Evolutionary conservation across 2,797 vertebrate genomes (phyloP).

Genomic region (Pangasius krempfi): DNA sequence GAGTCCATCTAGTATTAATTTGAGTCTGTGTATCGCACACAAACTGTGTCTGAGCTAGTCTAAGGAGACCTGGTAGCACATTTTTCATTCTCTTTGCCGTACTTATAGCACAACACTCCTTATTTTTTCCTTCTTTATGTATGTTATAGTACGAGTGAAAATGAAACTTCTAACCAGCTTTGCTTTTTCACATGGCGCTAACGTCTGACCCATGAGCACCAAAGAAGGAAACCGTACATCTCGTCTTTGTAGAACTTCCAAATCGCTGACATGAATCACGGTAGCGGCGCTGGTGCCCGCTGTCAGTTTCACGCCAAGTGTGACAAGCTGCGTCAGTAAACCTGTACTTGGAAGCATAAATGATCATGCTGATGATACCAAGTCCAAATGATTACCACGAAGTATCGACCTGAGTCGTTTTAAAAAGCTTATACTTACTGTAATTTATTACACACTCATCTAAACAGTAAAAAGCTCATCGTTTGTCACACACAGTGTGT

Average conservation of each 20-base stretch:
- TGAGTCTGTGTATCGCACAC: not conserved
- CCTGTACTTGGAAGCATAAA: not conserved
- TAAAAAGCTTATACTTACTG: not conserved
- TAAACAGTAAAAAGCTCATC: not conserved
- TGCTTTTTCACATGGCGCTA: not conserved
- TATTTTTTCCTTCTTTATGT: not conserved
- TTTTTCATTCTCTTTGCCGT: not conserved
- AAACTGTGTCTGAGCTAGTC: not conserved
- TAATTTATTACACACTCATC: not conserved
- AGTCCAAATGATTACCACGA: not conserved
- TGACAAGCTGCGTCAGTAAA: not conserved
- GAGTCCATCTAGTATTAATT: not conserved
- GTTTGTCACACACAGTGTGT: not conserved
- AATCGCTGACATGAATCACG: not conserved
- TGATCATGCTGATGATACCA: not conserved
- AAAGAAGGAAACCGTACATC: not conserved
- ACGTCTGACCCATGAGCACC: not conserved
- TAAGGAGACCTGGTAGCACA: not conserved
- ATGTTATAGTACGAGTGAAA: not conserved
- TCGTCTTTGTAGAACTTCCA: not conserved
- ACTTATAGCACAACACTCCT: not conserved
- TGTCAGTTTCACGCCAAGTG: not conserved
- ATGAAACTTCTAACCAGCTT: not conserved
- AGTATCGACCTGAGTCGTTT: not conserved
- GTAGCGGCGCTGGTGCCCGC: no score